phyloP scores from a whole-genome alignment of 2,797 vertebrate genomes.

The Oryzias sinensis region DNA sequence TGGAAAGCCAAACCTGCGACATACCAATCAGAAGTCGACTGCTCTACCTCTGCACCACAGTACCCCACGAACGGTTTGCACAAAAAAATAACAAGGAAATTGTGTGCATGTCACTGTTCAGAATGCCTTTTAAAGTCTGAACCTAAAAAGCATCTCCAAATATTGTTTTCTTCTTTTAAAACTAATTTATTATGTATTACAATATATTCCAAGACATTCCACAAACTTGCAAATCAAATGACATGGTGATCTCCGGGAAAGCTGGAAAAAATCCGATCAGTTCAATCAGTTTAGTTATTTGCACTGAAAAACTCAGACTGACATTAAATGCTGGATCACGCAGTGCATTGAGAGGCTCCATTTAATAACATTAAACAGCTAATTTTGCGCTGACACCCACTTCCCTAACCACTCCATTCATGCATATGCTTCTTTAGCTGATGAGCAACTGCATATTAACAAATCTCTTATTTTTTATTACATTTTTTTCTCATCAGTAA shows the following conservation, averaged over 20 bases:
- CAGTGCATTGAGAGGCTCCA: constrained; percentile 72
- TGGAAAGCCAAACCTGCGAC: too few species aligned
- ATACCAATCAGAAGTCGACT: too few species aligned
- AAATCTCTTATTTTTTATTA: constrained; percentile 72
- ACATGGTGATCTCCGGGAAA: constrained; percentile 20
- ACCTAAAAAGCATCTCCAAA: too few species aligned
- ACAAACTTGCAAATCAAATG: constrained; percentile 16
- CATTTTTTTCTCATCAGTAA: constrained; percentile 69
- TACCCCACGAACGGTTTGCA: not conserved
- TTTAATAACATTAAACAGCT: constrained; percentile 79
- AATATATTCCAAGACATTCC: constrained; percentile 9
- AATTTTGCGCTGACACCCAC: constrained; percentile 69
- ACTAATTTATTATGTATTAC: too few species aligned
- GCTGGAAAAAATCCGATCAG: constrained; percentile 29
- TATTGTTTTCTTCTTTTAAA: too few species aligned
- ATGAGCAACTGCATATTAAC: constrained; percentile 60
- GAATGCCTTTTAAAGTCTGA: too few species aligned
- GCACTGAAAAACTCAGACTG: constrained; percentile 57
- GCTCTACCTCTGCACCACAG: too few species aligned
- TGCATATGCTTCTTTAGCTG: constrained; percentile 59
- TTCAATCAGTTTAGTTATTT: constrained; percentile 59
- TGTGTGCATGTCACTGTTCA: too few species aligned
- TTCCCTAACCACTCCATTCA: constrained; percentile 73
- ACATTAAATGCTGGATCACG: constrained; percentile 67
- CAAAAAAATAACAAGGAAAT: too few species aligned